These are phyloP conservation scores for Alca torda DNA, from an alignment of 2,797 vertebrate species.

Conservation along the genomic window DNA sequence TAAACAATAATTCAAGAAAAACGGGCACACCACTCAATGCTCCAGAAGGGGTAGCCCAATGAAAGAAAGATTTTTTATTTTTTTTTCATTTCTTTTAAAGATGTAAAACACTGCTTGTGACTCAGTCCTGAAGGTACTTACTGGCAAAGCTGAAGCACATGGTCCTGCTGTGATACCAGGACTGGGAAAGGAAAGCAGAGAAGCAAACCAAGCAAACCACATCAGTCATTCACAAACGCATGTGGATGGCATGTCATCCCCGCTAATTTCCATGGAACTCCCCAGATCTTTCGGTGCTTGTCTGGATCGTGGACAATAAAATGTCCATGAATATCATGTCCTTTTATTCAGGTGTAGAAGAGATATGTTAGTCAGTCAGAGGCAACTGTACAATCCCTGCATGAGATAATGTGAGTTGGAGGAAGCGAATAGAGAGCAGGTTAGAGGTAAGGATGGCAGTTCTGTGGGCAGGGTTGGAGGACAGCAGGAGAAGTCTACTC, in stretches of 20 bases:
- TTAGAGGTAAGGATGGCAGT: background rate
- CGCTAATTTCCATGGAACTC: background rate
- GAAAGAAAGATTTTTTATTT: background rate
- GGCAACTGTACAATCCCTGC: background rate
- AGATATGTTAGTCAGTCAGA: background rate
- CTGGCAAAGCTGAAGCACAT: background rate
- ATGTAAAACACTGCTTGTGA: background rate
- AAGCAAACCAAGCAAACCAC: background rate
- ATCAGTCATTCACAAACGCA: background rate
- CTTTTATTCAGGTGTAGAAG: background rate
- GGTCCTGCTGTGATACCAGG: accelerated
- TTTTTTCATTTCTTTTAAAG: background rate
- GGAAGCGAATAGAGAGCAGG: background rate
- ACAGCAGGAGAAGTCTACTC: background rate
- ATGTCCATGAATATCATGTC: background rate
- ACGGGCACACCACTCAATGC: background rate
- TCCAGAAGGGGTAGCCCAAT: background rate
- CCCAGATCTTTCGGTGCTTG: background rate
- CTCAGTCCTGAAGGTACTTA: background rate
- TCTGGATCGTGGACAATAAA: background rate
- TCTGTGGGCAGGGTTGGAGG: background rate
- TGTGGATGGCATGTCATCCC: no score
- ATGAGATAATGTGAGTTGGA: background rate
- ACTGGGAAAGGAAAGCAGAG: background rate
- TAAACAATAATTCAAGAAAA: background rate